Evolutionary conservation across 2,113 vertebrate species (phyloP).

Genomic region (Thomomys bottae): DNA sequence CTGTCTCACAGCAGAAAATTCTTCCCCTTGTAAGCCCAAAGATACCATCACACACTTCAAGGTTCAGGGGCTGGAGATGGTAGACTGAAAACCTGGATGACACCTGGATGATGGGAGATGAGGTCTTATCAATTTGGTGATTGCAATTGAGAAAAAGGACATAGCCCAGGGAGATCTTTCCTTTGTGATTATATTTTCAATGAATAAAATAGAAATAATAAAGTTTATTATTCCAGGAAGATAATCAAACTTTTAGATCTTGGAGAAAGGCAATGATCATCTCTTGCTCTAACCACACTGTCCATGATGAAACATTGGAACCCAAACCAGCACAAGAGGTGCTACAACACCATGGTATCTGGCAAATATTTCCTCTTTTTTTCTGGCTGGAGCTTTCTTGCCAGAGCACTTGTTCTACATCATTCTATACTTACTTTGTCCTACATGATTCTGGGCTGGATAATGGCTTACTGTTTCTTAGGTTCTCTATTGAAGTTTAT

Average conservation of each 20-base stretch:
- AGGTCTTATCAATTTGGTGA: not conserved
- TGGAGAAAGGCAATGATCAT: not conserved
- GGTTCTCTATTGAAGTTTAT: slow-evolving; percentile 64
- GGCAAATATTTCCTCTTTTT: slow-evolving; percentile 34
- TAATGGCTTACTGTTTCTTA: slow-evolving; percentile 56
- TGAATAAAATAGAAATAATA: not conserved
- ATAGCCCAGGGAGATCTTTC: slow-evolving; percentile 6
- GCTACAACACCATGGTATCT: not conserved
- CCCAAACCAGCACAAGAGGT: not conserved
- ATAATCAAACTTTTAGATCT: slow-evolving; percentile 16
- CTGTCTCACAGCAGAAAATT: not conserved
- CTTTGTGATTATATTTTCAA: slow-evolving; percentile 19
- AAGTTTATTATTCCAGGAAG: not conserved
- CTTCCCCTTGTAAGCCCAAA: not conserved
- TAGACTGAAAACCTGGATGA: not conserved
- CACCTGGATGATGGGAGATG: not conserved
- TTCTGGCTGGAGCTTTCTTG: slow-evolving; percentile 32
- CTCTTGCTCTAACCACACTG: slow-evolving; percentile 14
- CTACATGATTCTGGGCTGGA: slow-evolving; percentile 44
- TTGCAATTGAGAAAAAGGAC: not conserved
- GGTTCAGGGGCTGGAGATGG: not conserved
- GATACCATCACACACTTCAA: not conserved
- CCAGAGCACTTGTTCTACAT: not conserved
- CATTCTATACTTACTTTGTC: not conserved
- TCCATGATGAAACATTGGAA: not conserved